Conservation (phyloP, 2,113 vertebrate species). For the Cnemophilus loriae region DNA sequence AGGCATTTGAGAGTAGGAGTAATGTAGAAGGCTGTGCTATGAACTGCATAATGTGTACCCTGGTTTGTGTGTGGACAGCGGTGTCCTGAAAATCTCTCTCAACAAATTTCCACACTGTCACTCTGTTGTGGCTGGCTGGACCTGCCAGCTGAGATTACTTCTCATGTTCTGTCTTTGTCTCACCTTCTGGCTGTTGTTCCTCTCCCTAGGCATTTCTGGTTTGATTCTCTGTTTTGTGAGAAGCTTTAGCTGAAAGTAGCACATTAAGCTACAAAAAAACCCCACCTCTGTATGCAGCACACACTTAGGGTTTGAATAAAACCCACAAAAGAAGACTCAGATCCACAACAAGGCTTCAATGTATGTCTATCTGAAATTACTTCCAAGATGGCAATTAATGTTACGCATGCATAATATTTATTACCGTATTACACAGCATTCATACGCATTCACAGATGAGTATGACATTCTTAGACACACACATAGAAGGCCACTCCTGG, state of each 20-base stretch:
- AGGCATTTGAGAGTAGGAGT: not conserved
- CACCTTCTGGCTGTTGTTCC: slow-evolving; percentile 30
- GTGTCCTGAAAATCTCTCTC: slow-evolving; percentile 9
- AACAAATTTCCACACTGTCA: slow-evolving; percentile 11
- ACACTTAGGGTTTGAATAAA: not conserved
- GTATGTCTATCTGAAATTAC: not conserved
- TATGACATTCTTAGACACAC: not conserved
- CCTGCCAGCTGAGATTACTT: slow-evolving; percentile 51
- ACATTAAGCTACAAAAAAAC: not conserved
- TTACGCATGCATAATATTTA: not conserved
- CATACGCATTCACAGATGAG: not conserved
- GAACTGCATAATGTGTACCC: not conserved
- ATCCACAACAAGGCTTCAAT: not conserved
- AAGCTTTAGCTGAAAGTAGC: not conserved
- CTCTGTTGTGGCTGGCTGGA: slow-evolving; percentile 35
- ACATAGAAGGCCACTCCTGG: not conserved
- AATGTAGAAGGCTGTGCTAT: not conserved
- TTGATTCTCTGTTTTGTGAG: slow-evolving; percentile 11
- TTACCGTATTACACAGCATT: not conserved
- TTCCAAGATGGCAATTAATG: not conserved
- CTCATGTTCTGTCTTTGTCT: slow-evolving; percentile 41
- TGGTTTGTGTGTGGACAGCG: not conserved
- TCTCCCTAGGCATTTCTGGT: slow-evolving; percentile 7
- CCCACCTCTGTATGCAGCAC: not conserved
- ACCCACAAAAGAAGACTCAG: not conserved